A percentile compares a stretch with the other conserved stretches of the same genome.
Evolutionary conservation across 2,797 vertebrate species (phyloP).

Genomic region (Acanthurus leucopareius): DNA sequence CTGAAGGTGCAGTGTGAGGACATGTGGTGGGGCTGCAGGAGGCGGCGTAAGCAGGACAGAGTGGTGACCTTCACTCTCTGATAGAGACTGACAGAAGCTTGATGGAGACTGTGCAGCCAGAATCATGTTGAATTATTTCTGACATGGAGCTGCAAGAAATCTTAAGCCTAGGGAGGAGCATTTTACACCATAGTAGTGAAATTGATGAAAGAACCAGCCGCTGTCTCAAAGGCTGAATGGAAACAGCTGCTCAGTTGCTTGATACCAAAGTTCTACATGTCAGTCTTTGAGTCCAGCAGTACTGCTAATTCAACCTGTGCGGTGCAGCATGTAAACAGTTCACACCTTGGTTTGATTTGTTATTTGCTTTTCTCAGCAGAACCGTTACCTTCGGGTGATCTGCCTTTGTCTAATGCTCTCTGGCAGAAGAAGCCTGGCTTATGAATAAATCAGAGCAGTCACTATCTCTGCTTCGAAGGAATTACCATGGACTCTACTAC

Average conservation of each 20-base stretch:
- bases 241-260: slow-evolving; percentile 6
- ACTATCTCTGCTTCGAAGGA: slow-evolving; percentile 77
- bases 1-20: slow-evolving; percentile 41
- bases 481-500: slow-evolving; percentile 77
- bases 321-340: slow-evolving; percentile 37
- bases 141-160: slow-evolving; percentile 41
- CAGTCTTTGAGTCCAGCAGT: slow-evolving; percentile 10
- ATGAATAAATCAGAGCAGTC: slow-evolving; percentile 85
- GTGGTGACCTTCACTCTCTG: slow-evolving; percentile 75
- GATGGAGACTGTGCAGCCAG: slow-evolving; percentile 53
- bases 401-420: slow-evolving; percentile 76
- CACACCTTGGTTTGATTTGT: slow-evolving; percentile 66
- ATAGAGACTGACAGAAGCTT: slow-evolving; percentile 61
- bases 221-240: neutral
- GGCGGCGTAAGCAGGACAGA: slow-evolving; percentile 61
- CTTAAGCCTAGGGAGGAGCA: slow-evolving; percentile 24
- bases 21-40: slow-evolving; percentile 49
- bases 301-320: slow-evolving; percentile 33
- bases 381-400: slow-evolving; percentile 72
- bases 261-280: slow-evolving; percentile 3
- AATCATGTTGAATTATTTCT: slow-evolving; percentile 60
- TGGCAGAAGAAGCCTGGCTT: slow-evolving; percentile 73
- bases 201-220: slow-evolving; percentile 57
- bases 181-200: slow-evolving; percentile 40
- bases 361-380: slow-evolving; percentile 79